These are phyloP conservation scores for Pollenia griseotomentosa DNA, from an alignment of 2,888 invertebrate genomes.

Conservation along the genomic window DNA sequence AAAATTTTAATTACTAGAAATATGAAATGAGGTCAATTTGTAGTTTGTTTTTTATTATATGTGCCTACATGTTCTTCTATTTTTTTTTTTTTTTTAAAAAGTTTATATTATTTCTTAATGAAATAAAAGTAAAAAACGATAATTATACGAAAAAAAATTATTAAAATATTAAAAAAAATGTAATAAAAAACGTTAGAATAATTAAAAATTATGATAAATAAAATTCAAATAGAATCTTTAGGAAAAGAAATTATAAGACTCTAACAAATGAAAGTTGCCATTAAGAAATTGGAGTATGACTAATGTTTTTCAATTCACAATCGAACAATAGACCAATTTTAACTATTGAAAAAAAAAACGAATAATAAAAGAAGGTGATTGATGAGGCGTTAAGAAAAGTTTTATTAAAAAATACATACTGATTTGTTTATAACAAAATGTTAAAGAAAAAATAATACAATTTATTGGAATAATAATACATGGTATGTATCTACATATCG, in stretches of 20 bases:
- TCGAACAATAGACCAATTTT: conserved; percentile 16
- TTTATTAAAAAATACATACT: not conserved
- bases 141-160: conserved; percentile 6
- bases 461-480: not conserved
- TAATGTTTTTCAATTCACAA: not conserved
- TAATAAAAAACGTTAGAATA: not conserved
- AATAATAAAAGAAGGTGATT: conserved; percentile 49
- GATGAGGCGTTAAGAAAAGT: conserved; percentile 52
- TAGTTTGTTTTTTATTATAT: conserved; percentile 1
- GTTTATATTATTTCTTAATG: conserved; percentile 22
- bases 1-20: conserved; percentile 30
- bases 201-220: not conserved
- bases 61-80: not conserved
- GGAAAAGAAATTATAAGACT: conserved; percentile 41
- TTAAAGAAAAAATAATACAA: conserved; percentile 3
- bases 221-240: conserved; percentile 34
- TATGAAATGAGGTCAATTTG: conserved; percentile 43
- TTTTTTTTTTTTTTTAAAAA: conserved; percentile 14
- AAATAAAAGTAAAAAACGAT: conserved; percentile 36
- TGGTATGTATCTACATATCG: too few relatives aligned
- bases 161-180: not conserved
- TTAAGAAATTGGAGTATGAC: conserved; percentile 56
- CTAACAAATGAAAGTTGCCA: conserved; percentile 55
- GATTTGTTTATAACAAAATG: not conserved
- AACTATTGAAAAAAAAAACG: not conserved